These are phyloP conservation scores for Drepana arcuata DNA, from an alignment of 1,140 invertebrate species.

Conservation along the genomic window DNA sequence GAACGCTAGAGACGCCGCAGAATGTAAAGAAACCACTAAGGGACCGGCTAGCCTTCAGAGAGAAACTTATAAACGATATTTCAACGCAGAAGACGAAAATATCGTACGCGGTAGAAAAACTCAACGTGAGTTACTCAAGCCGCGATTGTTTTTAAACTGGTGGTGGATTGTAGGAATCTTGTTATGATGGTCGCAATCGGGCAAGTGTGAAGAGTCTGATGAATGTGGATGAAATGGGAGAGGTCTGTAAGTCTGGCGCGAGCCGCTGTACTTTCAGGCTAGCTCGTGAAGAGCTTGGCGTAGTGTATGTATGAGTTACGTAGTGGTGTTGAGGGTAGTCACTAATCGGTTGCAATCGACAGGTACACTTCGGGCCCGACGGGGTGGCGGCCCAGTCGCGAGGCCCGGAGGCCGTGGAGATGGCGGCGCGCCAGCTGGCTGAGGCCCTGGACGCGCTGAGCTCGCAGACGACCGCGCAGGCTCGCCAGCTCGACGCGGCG, in stretches of 20 bases:
- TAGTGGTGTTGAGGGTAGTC: too few species aligned
- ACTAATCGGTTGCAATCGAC: too few species aligned
- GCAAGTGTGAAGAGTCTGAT: too few species aligned
- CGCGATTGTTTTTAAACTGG: not conserved
- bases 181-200: too few species aligned
- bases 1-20: slow-evolving; percentile 83
- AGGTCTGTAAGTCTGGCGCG: too few species aligned
- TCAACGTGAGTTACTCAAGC: slow-evolving; percentile 76
- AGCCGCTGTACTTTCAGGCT: not conserved
- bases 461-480: slow-evolving; percentile 78
- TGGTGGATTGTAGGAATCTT: not conserved
- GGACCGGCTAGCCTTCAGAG: slow-evolving; percentile 87
- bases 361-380: slow-evolving; percentile 91
- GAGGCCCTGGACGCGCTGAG: slow-evolving; percentile 79
- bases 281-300: not conserved
- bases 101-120: slow-evolving; percentile 91
- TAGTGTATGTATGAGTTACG: slow-evolving; percentile 4
- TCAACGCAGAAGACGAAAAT: slow-evolving; percentile 94
- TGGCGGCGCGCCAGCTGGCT: slow-evolving; percentile 79
- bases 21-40: slow-evolving; percentile 88
- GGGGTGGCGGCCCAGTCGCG: slow-evolving; percentile 71
- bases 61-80: slow-evolving; percentile 90
- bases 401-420: slow-evolving; percentile 82
- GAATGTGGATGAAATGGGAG: too few species aligned
- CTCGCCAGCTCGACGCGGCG: slow-evolving; percentile 81